Base-by-base conservation (phyloP, 2,797 vertebrate species). In the Falco biarmicus region DNA sequence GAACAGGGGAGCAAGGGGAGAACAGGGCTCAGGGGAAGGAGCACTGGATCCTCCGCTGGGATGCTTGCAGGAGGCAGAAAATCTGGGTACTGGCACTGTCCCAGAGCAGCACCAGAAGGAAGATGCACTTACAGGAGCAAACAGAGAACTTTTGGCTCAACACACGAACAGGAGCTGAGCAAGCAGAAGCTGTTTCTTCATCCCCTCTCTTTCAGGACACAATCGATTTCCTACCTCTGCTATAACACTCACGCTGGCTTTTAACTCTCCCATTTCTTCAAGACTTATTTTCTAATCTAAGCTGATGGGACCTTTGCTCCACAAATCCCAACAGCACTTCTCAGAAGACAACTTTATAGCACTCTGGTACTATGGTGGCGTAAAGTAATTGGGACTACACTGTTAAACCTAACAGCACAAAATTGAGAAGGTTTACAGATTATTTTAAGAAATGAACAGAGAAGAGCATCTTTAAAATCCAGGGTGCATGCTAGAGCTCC, bases 281-380 rank as follows among this genome's bases (percentile, higher is more conserved):
- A 84, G 91, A 82, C 71, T 93, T 91, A 78, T 80, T 93, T 93
- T 95, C 89, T 89, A 91, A 96, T 96, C 79, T 91, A 73, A 93
- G 61, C 17, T 89, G 82, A 92, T 3, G 43, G 89, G 90, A 95
- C 61, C 76, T 96, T 84, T 94, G 87, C 76, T 89, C 79, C 87
- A 69, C 82, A 96, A 93, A 96, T 94, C 76, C 94, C 94, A 91
- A 45, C 34, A 80, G 82, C 66, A 21, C 85, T 93, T 88, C 94
- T 93, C 85, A 93, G 71, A 93, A 78, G 47, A 86, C 3, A 15
- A 61, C 54, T 84, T 94, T 41, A 78, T 11, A 89, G 69, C 51
- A 21, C 66, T 47, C 69, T 41, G n/a, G 66, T 69, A 45, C 79
- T 34, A 29, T 5, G 14, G 45, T 22, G 34, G 79, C 50, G 12